These are phyloP conservation scores for Halictus quadricinctus DNA, from an alignment of 2,888 invertebrate genomes.

Conservation along the genomic window DNA sequence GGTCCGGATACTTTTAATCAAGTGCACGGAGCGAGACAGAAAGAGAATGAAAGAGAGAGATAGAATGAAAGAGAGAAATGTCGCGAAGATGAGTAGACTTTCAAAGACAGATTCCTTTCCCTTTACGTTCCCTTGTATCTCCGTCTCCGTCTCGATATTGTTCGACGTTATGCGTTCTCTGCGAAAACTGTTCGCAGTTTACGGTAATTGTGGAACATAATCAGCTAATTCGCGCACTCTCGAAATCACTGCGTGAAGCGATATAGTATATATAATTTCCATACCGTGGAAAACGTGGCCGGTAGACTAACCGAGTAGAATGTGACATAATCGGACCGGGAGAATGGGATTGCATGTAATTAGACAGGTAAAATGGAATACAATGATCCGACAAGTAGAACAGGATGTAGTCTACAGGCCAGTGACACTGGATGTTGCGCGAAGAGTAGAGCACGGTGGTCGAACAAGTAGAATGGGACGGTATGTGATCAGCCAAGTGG, in stretches of 20 bases:
- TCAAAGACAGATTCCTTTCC: neutral
- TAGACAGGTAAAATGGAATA: neutral
- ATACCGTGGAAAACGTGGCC: neutral
- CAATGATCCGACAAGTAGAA: neutral
- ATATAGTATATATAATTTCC: too few relatives aligned
- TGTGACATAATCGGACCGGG: neutral
- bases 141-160: neutral
- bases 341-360: neutral
- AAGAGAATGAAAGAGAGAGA: conserved; percentile 4
- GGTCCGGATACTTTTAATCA: conserved; percentile 44
- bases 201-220: neutral
- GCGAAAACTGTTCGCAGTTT: neutral
- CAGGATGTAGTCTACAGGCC: neutral
- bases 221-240: neutral
- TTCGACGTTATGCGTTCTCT: neutral
- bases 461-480: neutral
- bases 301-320: neutral
- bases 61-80: conserved; percentile 4
- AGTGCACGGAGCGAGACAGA: conserved; percentile 16
- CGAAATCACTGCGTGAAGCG: conserved; percentile 1
- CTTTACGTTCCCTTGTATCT: neutral
- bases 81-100: neutral
- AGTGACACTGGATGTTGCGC: neutral
- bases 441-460: neutral
- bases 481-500: neutral